phyloP scores from a whole-genome alignment of 2,888 invertebrate genomes.

The Eupithecia subumbrata region DNA sequence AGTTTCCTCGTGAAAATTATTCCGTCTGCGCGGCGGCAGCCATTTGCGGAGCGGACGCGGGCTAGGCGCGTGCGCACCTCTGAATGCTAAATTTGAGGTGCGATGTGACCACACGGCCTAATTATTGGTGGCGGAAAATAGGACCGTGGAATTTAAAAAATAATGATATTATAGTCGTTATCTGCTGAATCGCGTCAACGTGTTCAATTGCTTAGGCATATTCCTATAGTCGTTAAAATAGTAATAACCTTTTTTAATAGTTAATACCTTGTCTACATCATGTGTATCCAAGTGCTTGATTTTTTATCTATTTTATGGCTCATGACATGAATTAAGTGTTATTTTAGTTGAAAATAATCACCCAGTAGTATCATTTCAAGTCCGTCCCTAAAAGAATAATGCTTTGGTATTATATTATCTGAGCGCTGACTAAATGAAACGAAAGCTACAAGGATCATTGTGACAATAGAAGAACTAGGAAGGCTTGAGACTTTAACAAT shows the following conservation, averaged over 20 bases:
- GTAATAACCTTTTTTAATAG: not conserved
- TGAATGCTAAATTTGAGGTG: constrained; percentile 53
- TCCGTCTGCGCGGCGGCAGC: constrained; percentile 58
- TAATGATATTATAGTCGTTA: too few relatives aligned
- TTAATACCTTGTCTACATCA: not conserved
- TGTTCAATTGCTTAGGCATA: too few relatives aligned
- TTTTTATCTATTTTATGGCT: too few relatives aligned
- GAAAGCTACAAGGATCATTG: too few relatives aligned
- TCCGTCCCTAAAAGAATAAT: not conserved
- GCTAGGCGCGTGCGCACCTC: constrained; percentile 64
- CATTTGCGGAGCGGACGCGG: constrained; percentile 76
- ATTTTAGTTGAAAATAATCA: not conserved
- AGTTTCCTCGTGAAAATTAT: constrained; percentile 59
- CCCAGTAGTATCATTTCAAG: not conserved
- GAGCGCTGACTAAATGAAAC: too few relatives aligned
- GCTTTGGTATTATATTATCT: too few relatives aligned
- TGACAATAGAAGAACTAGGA: too few relatives aligned
- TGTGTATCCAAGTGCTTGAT: not conserved
- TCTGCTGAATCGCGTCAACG: not conserved
- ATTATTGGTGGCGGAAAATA: not conserved
- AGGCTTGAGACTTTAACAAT: too few relatives aligned
- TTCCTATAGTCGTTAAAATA: not conserved
- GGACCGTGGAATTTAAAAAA: not conserved
- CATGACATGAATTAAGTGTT: not conserved
- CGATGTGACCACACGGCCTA: constrained; percentile 48